Conservation (phyloP, 1,140 invertebrate species). For the Drosophila takahashii region DNA sequence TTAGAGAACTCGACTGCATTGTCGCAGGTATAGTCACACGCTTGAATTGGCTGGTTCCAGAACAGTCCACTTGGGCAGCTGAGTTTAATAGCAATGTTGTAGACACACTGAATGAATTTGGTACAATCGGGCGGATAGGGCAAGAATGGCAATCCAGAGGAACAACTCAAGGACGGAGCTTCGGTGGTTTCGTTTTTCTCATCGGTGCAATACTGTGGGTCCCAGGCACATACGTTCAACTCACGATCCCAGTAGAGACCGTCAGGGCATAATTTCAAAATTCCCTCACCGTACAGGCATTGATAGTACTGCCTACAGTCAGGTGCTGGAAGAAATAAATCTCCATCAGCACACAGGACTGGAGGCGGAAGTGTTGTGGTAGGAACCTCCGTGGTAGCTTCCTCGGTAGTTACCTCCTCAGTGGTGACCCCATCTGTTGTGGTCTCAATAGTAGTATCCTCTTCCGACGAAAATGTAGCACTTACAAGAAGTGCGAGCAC, state of each 20-base stretch:
- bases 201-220: constrained; percentile 9
- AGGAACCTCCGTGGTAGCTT: neutral
- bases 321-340: constrained; percentile 28
- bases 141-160: constrained; percentile 16
- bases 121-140: constrained; percentile 37
- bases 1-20: neutral
- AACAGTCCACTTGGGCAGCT: constrained; percentile 32
- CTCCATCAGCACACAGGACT: constrained; percentile 30
- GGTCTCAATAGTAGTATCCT: constrained; percentile 21
- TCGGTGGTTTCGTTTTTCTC: constrained; percentile 6
- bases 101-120: constrained; percentile 50
- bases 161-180: constrained; percentile 18
- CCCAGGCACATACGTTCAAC: constrained; percentile 41
- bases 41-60: constrained; percentile 46
- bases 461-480: neutral
- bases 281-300: constrained; percentile 33
- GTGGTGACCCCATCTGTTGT: constrained; percentile 15
- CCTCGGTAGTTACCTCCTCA: constrained; percentile 2
- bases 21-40: constrained; percentile 47
- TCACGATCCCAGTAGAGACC: constrained; percentile 45
- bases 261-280: constrained; percentile 33
- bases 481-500: constrained; percentile 10
- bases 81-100: constrained; percentile 20
- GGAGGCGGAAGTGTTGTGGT: constrained; percentile 28
- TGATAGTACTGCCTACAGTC: constrained; percentile 46